A percentile compares a stretch with the other conserved stretches of the same genome.
Evolutionary conservation across 2,888 invertebrate genomes (phyloP).

Genomic region (Seladonia tumulorum): DNA sequence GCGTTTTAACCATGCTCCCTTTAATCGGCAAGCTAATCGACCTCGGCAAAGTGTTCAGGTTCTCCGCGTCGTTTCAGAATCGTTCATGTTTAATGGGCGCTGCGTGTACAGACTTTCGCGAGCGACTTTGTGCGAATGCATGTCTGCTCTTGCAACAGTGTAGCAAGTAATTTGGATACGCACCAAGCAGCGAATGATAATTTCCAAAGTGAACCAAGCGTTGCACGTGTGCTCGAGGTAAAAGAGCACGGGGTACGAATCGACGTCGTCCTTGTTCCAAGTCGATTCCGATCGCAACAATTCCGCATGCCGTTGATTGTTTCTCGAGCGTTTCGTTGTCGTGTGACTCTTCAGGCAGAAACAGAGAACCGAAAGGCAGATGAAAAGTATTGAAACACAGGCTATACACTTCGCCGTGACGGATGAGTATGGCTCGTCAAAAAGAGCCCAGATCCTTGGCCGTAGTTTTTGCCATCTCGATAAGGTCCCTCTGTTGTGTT

Average conservation of each 20-base stretch:
- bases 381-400: slow-evolving; percentile 97
- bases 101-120: not conserved
- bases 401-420: slow-evolving; percentile 96
- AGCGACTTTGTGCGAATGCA: not conserved
- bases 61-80: not conserved
- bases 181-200: slow-evolving; percentile 94
- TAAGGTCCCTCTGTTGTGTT: slow-evolving; percentile 91
- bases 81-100: not conserved
- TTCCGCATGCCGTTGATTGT: slow-evolving; percentile 37
- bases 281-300: slow-evolving; percentile 35
- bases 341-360: slow-evolving; percentile 96
- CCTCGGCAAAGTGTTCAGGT: not conserved
- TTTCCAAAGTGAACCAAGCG: slow-evolving; percentile 98
- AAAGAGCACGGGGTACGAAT: slow-evolving; percentile 90
- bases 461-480: slow-evolving; percentile 96
- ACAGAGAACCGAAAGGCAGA: slow-evolving; percentile 96
- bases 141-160: not conserved
- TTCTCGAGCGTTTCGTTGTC: slow-evolving; percentile 24
- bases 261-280: slow-evolving; percentile 20
- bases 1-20: not conserved
- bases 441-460: slow-evolving; percentile 97
- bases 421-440: slow-evolving; percentile 98
- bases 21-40: not conserved
- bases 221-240: slow-evolving; percentile 97
- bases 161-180: slow-evolving; percentile 83